Evolutionary conservation across 2,888 invertebrate species (phyloP).

Genomic region (Leptopilina myrica): DNA sequence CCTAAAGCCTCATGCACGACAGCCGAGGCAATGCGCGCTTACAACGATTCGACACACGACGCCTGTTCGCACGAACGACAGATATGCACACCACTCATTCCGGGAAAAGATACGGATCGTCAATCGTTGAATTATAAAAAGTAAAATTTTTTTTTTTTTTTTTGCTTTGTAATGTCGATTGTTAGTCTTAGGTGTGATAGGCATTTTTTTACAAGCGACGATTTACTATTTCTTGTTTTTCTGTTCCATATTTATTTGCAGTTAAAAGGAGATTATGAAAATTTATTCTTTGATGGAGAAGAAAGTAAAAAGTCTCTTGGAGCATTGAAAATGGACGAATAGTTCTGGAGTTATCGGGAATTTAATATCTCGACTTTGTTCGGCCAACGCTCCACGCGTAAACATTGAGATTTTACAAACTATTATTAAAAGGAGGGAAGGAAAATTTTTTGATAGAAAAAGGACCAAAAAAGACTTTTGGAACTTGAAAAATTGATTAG

Average conservation of each 20-base stretch:
- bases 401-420: too few species aligned
- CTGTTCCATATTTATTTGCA: not conserved
- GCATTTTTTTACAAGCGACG: too few species aligned
- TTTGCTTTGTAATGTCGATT: too few species aligned
- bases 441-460: too few species aligned
- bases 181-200: too few species aligned
- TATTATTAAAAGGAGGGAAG: too few species aligned
- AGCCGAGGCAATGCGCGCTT: slow-evolving; percentile 14
- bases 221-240: not conserved
- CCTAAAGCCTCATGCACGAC: slow-evolving; percentile 31
- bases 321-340: not conserved
- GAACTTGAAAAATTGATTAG: too few species aligned
- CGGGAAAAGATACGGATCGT: slow-evolving; percentile 24
- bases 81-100: slow-evolving; percentile 14
- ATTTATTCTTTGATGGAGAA: not conserved
- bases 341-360: not conserved
- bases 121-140: slow-evolving; percentile 23
- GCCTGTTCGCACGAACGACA: slow-evolving; percentile 33
- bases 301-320: slow-evolving; percentile 10
- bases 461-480: too few species aligned
- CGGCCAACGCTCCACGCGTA: not conserved
- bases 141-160: not conserved
- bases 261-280: not conserved
- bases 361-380: not conserved
- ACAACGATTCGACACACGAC: slow-evolving; percentile 26